Conservation (phyloP, 2,113 vertebrate species). For the Pygoscelis antarcticus region DNA sequence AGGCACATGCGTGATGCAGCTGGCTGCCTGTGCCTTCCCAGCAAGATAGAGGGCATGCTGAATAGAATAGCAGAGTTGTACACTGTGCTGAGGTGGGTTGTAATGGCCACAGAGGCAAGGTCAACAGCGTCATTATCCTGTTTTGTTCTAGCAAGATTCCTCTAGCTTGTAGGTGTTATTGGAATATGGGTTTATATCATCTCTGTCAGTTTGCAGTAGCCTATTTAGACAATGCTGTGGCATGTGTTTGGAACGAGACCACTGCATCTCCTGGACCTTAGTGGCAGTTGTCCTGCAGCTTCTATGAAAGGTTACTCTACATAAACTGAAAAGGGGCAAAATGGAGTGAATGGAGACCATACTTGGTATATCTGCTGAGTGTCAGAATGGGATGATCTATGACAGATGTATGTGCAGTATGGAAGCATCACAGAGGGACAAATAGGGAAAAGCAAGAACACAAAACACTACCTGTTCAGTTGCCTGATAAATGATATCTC, state of each 20-base stretch:
- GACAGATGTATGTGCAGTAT: accelerated
- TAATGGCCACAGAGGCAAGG: background rate
- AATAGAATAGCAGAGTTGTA: background rate
- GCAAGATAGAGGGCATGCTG: background rate
- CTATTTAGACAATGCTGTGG: background rate
- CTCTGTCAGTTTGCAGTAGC: background rate
- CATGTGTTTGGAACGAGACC: background rate
- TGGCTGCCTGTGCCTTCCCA: background rate
- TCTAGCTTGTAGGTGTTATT: background rate
- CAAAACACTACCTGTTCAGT: background rate
- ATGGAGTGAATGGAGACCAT: background rate
- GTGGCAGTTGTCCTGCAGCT: background rate
- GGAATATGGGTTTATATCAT: background rate
- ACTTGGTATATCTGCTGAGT: background rate
- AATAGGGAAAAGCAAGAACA: background rate
- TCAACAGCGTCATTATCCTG: background rate
- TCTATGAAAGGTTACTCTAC: background rate
- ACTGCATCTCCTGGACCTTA: background rate
- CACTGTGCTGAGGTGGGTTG: background rate
- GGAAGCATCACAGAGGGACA: background rate
- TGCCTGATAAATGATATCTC: background rate
- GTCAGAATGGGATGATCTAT: background rate
- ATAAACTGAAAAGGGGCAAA: background rate
- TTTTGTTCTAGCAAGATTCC: background rate
- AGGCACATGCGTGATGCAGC: background rate